phyloP scores from a whole-genome alignment of 2,113 vertebrate genomes.

The Chionis minor region DNA sequence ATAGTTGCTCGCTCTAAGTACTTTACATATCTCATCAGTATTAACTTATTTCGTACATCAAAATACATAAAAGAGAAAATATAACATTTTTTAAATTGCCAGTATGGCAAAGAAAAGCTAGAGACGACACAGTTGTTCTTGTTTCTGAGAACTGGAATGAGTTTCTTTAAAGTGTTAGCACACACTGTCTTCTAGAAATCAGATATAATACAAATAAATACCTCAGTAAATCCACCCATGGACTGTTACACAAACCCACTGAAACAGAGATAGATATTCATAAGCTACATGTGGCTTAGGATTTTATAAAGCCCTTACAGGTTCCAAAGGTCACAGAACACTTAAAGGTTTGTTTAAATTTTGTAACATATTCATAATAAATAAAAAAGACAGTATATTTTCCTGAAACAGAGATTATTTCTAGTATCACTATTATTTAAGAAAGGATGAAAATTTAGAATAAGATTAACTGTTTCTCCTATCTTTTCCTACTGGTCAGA shows the following conservation, averaged over 20 bases:
- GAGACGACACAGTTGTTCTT: too few species aligned
- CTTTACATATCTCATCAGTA: background rate
- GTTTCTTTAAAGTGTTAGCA: background rate
- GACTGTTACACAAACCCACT: background rate
- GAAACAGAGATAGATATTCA: background rate
- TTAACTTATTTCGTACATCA: background rate
- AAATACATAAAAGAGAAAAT: background rate
- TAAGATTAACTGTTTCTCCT: background rate
- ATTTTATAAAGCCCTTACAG: background rate
- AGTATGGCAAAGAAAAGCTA: background rate
- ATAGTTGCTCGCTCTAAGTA: background rate
- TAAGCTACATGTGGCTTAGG: background rate
- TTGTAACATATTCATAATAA: background rate
- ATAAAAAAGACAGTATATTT: background rate
- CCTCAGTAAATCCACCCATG: background rate
- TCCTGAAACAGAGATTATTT: background rate
- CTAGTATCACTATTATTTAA: background rate
- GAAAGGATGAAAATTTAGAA: background rate
- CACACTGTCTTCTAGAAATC: background rate
- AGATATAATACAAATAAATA: background rate
- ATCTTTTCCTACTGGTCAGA: background rate
- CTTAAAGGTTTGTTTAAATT: background rate
- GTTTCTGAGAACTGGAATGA: background rate
- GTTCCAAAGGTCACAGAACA: background rate
- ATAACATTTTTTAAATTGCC: background rate